phyloP scores from a whole-genome alignment of 2,888 invertebrate species.

The Noctua comes region DNA sequence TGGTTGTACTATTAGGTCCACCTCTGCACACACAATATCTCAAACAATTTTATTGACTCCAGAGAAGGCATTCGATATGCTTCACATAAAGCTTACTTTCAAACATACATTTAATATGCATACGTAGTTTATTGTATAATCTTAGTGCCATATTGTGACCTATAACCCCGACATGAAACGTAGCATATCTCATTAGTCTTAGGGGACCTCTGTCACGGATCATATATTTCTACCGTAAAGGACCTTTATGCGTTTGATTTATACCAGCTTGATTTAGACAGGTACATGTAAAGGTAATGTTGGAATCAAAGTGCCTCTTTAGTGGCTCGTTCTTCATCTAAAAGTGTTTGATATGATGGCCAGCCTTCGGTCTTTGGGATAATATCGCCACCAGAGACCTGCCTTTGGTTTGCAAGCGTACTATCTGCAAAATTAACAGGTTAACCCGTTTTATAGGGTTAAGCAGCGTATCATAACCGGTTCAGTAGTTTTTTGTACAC shows the following conservation, averaged over 20 bases:
- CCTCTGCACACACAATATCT: neutral
- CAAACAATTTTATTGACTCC: conserved; percentile 1
- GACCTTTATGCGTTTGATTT: conserved; percentile 28
- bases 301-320: neutral
- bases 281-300: neutral
- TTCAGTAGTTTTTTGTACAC: neutral
- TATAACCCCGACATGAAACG: conserved; percentile 8
- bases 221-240: conserved; percentile 4
- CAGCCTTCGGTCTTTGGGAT: neutral
- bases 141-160: conserved; percentile 1
- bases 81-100: conserved; percentile 20
- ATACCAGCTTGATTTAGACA: conserved; percentile 23
- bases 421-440: neutral
- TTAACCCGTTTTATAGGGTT: neutral
- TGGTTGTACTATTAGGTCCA: neutral
- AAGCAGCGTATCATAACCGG: neutral
- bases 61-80: conserved; percentile 11
- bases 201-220: conserved; percentile 32
- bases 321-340: neutral
- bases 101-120: neutral
- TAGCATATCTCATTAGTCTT: conserved; percentile 35
- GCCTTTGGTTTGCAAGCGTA: neutral
- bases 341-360: neutral
- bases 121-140: conserved; percentile 20
- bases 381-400: neutral